These are phyloP conservation scores for Sterrhoptilus dennistouni DNA, from an alignment of 2,113 vertebrate species.

Conservation along the genomic window DNA sequence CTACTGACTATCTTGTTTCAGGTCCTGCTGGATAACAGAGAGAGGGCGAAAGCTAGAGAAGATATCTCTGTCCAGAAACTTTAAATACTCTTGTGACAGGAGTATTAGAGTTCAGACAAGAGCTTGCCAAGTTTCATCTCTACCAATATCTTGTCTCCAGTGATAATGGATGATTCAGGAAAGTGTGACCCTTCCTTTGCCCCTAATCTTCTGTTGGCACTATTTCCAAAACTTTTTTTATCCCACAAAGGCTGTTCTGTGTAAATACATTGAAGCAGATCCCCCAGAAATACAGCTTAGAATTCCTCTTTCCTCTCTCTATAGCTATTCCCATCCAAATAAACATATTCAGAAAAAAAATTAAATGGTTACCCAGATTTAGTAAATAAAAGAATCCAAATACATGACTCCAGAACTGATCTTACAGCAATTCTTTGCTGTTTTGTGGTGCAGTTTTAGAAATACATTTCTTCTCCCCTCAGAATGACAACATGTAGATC, in stretches of 20 bases:
- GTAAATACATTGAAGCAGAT: constrained; percentile 15
- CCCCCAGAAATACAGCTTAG: background rate
- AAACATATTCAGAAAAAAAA: background rate
- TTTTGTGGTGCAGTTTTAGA: background rate
- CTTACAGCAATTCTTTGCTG: background rate
- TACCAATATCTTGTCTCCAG: constrained; percentile 23
- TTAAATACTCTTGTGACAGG: constrained; percentile 15
- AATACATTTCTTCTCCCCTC: background rate
- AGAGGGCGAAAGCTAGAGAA: background rate
- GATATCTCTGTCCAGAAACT: background rate
- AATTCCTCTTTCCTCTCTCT: background rate
- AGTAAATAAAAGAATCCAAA: background rate
- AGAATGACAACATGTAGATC: background rate
- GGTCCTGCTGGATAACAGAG: background rate
- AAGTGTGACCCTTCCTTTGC: constrained; percentile 38
- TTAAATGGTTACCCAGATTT: background rate
- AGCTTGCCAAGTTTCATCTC: constrained; percentile 23
- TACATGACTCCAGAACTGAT: background rate
- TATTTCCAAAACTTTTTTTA: constrained; percentile 40
- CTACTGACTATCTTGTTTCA: background rate
- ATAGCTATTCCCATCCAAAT: background rate
- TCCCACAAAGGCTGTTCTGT: constrained; percentile 13
- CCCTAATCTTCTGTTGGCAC: constrained; percentile 28
- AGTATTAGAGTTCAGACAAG: constrained; percentile 16
- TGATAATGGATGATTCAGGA: constrained; percentile 19